Evolutionary conservation across 2,797 vertebrate genomes (phyloP).

Genomic region (Coilia nasus): DNA sequence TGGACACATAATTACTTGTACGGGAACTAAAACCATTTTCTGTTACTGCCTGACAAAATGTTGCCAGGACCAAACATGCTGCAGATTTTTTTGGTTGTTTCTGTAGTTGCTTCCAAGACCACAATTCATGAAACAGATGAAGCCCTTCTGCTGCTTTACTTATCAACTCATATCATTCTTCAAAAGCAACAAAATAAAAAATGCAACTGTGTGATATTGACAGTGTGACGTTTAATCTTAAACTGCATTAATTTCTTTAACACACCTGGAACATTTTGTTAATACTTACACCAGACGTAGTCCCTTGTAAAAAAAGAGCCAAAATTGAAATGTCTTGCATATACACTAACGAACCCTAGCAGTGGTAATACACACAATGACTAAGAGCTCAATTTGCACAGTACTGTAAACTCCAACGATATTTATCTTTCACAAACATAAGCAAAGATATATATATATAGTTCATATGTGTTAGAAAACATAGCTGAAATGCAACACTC

Average conservation of each 20-base stretch:
- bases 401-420: slow-evolving; percentile 46
- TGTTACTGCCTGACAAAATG: too few species aligned
- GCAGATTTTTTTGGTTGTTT: too few species aligned
- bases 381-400: slow-evolving; percentile 50
- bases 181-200: not conserved
- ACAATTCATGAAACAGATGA: too few species aligned
- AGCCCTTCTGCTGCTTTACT: too few species aligned
- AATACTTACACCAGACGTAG: slow-evolving; percentile 75
- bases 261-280: slow-evolving; percentile 72
- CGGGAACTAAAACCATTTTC: too few species aligned
- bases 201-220: slow-evolving; percentile 20
- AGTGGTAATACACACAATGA: slow-evolving; percentile 56
- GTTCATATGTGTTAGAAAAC: slow-evolving; percentile 56
- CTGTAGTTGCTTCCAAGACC: too few species aligned
- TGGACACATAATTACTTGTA: too few species aligned
- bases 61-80: too few species aligned
- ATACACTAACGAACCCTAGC: slow-evolving; percentile 46
- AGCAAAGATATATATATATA: slow-evolving; percentile 58
- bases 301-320: slow-evolving; percentile 60
- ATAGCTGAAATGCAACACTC: slow-evolving; percentile 61
- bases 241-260: slow-evolving; percentile 70
- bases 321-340: slow-evolving; percentile 60
- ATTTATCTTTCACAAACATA: slow-evolving; percentile 65
- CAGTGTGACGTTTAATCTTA: slow-evolving; percentile 80
- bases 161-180: not conserved